A percentile compares a stretch with the other conserved stretches of the same genome.
Conservation (phyloP, 23 tunicate species). For the Trididemnum miniatum region DNA sequence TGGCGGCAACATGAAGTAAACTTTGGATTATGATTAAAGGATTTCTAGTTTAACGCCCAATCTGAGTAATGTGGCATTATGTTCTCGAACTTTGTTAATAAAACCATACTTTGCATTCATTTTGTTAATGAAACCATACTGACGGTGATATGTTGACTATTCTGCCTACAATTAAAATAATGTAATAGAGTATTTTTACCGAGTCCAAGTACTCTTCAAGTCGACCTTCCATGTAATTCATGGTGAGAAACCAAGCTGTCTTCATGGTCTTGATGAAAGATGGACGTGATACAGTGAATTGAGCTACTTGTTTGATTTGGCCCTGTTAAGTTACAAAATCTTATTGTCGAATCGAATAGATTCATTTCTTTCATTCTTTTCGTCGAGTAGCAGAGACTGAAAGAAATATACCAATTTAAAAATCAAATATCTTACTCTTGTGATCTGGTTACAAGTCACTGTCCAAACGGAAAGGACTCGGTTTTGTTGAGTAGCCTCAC, state of each 20-base stretch:
- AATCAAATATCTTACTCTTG: not conserved
- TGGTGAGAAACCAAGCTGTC: not conserved
- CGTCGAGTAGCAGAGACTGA: too few species aligned
- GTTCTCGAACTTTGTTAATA: too few species aligned
- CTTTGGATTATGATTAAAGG: too few species aligned
- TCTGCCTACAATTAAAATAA: too few species aligned
- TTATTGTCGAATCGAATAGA: too few species aligned
- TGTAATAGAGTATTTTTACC: not conserved
- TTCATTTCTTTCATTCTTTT: not conserved
- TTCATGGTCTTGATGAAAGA: constrained; percentile 6
- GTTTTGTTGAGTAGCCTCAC: not conserved
- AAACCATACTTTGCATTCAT: too few species aligned
- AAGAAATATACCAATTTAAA: too few species aligned
- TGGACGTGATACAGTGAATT: constrained; percentile 1
- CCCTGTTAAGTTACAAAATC: not conserved
- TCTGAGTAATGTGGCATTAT: too few species aligned
- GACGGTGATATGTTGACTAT: too few species aligned
- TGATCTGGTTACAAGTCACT: not conserved
- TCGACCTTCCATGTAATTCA: not conserved
- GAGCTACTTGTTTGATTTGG: constrained; percentile 8
- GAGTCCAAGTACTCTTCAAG: not conserved
- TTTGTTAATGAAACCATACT: too few species aligned
- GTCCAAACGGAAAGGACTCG: not conserved
- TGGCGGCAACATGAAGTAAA: too few species aligned
- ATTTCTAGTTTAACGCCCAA: too few species aligned